Evolutionary conservation across 2,113 vertebrate genomes (phyloP), one percentile per base, ranked within the genome.

Genomic region (Muscicapa adusta): DNA sequence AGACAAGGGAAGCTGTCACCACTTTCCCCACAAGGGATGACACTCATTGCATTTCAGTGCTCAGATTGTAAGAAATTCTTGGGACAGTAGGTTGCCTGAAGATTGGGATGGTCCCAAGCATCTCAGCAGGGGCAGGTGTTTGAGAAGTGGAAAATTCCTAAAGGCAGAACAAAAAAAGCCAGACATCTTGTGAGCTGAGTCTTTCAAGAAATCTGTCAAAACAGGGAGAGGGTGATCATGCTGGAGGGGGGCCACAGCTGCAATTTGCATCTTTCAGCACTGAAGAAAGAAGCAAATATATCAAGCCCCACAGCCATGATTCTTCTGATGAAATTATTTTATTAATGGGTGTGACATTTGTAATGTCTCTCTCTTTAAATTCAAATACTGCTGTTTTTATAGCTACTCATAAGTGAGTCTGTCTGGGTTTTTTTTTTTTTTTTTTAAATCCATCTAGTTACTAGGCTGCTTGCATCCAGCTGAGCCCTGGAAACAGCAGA

Each of bases 161-260:
- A 86, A 93, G 84, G 83, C 92, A 93, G 89, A 94, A 92, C 61
- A 81, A 82, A 94, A 92, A 81, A 81, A 75, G 36, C 61, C 84
- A 97, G 89, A 94, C 91, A 92, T 95, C 92, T 95, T 96, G 94
- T 91, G 95, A 94, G 76, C 85, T 67, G 65, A 93, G 57, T 53
- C 83, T 94, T 92, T 94, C 70, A 86, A 75, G 86, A 92, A 93
- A 95, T 89, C 86, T 97, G 96, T 96, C 96, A 95, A 95, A 95
- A 95, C 91, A 96, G 51, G 60, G 88, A 95, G 51, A 88, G 85
- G 83, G 75, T 92, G 91, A 96, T 85, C 88, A 6, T 63, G 91
- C 96, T 94, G 63, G 91, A 91, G 89, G 89, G 89, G 84, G 60
- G 63, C 85, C 94, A 85, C 89, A 96, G 85, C 91, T 97, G 94